Evolutionary conservation across 2,797 vertebrate genomes (phyloP), one percentile per base, ranked within the genome.

Genomic region (Anomalospiza imberbis): DNA sequence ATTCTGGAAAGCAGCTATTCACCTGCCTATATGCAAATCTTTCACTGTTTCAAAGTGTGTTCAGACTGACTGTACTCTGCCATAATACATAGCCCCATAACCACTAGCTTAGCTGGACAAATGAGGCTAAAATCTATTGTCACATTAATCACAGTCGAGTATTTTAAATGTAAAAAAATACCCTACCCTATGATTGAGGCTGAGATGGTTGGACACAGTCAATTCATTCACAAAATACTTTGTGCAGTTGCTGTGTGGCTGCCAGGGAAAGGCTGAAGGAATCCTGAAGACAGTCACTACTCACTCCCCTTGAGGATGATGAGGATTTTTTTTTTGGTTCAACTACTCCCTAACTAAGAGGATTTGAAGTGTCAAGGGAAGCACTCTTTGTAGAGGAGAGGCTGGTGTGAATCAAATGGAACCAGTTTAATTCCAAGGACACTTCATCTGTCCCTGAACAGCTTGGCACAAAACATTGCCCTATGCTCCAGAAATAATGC

Each of bases 161-260:
- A 51, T 17, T 71, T 6, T 32, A 86, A 71, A 17, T 47, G 20
- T 48, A 51, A 85, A 75, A 84, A 77, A 55, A 44, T 11, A 4
- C 1, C 3, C 26, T 22, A 51, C 13, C 6, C 36, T 60, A 19
- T 18, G 24, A 26, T 36, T 70, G 78, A 92, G 18, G 25, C 71
- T 79, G 74, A 93, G 29, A 51, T 65, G 38, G 47, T 24, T 91
- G 53, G 34, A 75, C 0, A 2, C 44, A 31, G 54, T 44, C 22
- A 54, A 58, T 54, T 92, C 68, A 95, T 87, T 95, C 93, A 95
- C 67, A 93, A 91, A 88, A 85, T 89, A 82, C 38, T 93, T 84
- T 4, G 1, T 57, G 65, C 26, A 61, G 29, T 57, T 83, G 32
- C 61, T 91, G 65, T 66, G 79, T 16, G 25, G 32, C 61, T 89